Evolutionary conservation across 1,140 invertebrate species (phyloP).

Genomic region (Drosophila burlai): DNA sequence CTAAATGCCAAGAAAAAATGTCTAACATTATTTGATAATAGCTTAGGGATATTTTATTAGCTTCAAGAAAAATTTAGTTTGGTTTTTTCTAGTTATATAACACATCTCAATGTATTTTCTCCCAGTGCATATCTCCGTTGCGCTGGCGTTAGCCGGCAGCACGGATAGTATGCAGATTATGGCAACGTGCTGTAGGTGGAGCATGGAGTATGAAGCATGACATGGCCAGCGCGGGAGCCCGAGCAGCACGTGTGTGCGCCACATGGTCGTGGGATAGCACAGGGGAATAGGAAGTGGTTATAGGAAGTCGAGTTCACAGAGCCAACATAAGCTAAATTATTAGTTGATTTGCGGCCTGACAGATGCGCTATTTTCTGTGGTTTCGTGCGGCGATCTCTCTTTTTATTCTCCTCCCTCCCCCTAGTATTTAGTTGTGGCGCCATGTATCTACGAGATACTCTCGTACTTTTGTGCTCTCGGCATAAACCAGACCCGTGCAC

Average conservation of each 20-base stretch:
- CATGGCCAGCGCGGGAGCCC: slow-evolving; percentile 43
- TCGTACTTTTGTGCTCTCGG: slow-evolving; percentile 38
- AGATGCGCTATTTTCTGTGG: slow-evolving; percentile 60
- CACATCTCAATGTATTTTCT: neutral
- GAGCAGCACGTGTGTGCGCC: slow-evolving; percentile 67
- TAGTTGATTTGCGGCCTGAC: slow-evolving; percentile 66
- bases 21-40: too few relatives aligned
- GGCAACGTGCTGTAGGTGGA: slow-evolving; percentile 72
- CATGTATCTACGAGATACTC: slow-evolving; percentile 33
- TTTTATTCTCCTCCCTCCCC: neutral
- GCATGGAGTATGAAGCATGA: slow-evolving; percentile 66
- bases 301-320: slow-evolving; percentile 49
- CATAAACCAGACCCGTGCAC: slow-evolving; percentile 60
- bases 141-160: slow-evolving; percentile 37
- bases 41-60: too few relatives aligned
- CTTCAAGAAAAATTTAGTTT: too few relatives aligned
- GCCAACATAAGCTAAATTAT: slow-evolving; percentile 69
- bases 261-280: slow-evolving; percentile 51
- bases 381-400: slow-evolving; percentile 34
- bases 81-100: too few relatives aligned
- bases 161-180: slow-evolving; percentile 62
- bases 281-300: slow-evolving; percentile 38
- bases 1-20: too few relatives aligned
- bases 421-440: slow-evolving; percentile 47
- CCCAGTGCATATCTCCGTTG: neutral